These are phyloP conservation scores for Pedetes capensis DNA, from an alignment of 2,113 vertebrate species.

Conservation along the genomic window DNA sequence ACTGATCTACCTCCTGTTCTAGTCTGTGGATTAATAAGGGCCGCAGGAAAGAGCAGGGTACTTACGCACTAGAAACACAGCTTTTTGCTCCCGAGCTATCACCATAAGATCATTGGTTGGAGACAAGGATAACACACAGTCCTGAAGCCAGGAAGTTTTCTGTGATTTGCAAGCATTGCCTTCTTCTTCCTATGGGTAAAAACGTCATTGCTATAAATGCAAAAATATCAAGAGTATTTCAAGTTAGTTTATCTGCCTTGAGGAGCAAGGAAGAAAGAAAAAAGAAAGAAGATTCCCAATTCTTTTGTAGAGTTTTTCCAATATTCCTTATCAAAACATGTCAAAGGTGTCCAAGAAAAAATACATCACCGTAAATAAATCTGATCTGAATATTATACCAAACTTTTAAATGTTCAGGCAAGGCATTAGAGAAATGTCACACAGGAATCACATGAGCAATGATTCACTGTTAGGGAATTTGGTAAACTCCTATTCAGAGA, in stretches of 20 bases:
- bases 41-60: slow-evolving; percentile 20
- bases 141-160: slow-evolving; percentile 91
- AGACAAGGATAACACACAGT: slow-evolving; percentile 94
- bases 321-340: background rate
- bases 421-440: background rate
- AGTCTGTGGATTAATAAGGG: background rate
- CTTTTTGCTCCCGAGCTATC: slow-evolving; percentile 93
- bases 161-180: slow-evolving; percentile 80
- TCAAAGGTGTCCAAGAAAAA: background rate
- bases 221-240: background rate
- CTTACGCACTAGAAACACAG: slow-evolving; percentile 94
- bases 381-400: background rate
- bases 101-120: slow-evolving; percentile 96
- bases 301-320: background rate
- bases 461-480: background rate
- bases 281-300: background rate
- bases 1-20: background rate
- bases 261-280: background rate
- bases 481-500: background rate
- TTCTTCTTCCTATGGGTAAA: slow-evolving; percentile 83
- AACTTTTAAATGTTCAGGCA: background rate
- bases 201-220: background rate
- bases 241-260: background rate
- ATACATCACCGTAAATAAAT: background rate
- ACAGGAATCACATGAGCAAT: background rate